phyloP scores from a whole-genome alignment of 2,797 vertebrate genomes.

The Alauda arvensis region DNA sequence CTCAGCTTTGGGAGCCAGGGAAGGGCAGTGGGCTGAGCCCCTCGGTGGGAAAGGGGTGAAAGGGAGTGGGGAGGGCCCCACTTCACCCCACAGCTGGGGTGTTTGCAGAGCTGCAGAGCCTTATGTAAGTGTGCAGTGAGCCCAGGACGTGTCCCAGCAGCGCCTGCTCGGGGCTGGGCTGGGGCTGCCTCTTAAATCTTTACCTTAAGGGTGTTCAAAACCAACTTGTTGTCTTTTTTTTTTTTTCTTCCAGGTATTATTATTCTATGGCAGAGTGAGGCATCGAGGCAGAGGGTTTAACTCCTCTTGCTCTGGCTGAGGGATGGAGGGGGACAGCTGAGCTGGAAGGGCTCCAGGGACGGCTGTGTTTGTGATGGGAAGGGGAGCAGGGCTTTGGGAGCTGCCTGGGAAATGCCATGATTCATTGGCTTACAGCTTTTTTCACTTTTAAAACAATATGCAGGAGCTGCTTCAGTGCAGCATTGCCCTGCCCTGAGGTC shows the following conservation, averaged over 20 bases:
- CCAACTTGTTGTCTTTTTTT: background rate
- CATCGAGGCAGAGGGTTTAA: rapidly evolving
- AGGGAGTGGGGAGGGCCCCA: background rate
- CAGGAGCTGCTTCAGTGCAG: background rate
- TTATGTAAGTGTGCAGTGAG: background rate
- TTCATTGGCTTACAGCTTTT: background rate
- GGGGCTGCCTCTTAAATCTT: slow-evolving; percentile 16
- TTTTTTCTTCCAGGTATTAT: background rate
- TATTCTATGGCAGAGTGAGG: background rate
- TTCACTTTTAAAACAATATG: background rate
- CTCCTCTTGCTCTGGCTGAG: background rate
- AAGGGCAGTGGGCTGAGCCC: background rate
- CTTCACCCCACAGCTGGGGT: background rate
- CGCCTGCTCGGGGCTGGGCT: background rate
- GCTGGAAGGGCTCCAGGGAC: background rate
- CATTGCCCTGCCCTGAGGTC: background rate
- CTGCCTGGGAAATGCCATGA: background rate
- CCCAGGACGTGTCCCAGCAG: slow-evolving; percentile 6
- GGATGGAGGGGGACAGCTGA: background rate
- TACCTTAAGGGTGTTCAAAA: slow-evolving; percentile 35
- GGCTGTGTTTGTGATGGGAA: background rate
- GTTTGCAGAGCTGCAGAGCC: background rate
- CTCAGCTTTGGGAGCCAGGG: background rate
- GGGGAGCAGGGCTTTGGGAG: background rate
- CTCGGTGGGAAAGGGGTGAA: background rate